Evolutionary conservation across 2,113 vertebrate species (phyloP), one percentile per base, ranked within the genome.

Genomic region (Spea multiplicata): DNA sequence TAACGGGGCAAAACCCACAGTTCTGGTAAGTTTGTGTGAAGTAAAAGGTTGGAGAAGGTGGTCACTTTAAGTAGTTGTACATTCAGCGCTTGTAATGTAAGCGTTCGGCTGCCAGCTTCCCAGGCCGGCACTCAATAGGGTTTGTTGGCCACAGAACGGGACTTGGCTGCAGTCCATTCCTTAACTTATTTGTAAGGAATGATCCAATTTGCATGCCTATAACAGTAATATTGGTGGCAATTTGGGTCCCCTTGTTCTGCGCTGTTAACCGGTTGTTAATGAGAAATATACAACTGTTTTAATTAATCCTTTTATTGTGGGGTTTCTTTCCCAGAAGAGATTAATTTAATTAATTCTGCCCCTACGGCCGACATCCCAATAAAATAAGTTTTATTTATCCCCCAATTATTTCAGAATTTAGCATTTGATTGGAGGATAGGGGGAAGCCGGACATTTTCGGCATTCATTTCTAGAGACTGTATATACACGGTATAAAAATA

Each of bases 181-280:
- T 53, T 53, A 47, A 17, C 55, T 8, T 78, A 48, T 13, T 68
- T 44, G 48, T 62, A 65, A 57, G 46, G 55, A 61, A 57, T 50
- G 57, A 64, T 71, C 64, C 71, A 49, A 64, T 71, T 78, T 64
- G 76, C 16, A 30, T 8, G 30, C 17, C 10, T 5, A 47, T n/a
- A 44, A 47, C 68, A 71, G 70, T 78, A 68, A 78, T 78, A 69
- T 65, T 52, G 76, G 68, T 44, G 76, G 64, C 67, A 65, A 78
- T 64, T 52, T 46, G 67, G 30, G 52, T 53, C 17, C 61, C 55
- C 45, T 78, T 77, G 75, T 77, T 70, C 53, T 30, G 61, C 9
- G 45, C 6, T 71, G 57, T 71, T 52, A 64, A 46, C 17, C 13
- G 14, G 62, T 78, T 78, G 46, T 71, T 50, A 62, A 17, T 49